Conservation (phyloP, 2,113 vertebrate species). For the Vanacampus margaritifer region DNA sequence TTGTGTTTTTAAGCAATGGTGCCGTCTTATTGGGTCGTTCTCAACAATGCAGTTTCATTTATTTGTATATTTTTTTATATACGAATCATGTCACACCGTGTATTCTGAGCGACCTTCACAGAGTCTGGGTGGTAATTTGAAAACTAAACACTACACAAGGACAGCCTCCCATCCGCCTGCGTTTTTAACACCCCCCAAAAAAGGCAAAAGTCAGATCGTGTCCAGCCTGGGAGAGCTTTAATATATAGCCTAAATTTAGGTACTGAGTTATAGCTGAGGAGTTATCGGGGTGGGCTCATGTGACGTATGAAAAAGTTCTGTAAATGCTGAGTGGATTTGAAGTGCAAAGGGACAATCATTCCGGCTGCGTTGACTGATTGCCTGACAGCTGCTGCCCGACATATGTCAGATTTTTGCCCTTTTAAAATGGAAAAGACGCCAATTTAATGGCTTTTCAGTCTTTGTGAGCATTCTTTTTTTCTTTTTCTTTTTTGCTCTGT, state of each 20-base stretch:
- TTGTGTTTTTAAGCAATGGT: conserved; percentile 14
- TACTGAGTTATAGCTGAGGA: conserved; percentile 66
- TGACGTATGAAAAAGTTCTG: conserved; percentile 74
- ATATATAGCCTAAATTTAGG: conserved; percentile 81
- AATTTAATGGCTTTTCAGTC: conserved; percentile 69
- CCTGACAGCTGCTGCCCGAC: conserved; percentile 81
- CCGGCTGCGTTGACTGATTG: conserved; percentile 81
- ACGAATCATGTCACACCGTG: conserved; percentile 54
- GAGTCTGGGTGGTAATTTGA: conserved; percentile 52
- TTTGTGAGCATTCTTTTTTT: conserved; percentile 52
- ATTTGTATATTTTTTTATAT: conserved; percentile 11
- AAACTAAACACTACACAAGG: conserved; percentile 55
- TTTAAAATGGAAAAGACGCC: conserved; percentile 52
- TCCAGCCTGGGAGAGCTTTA: conserved; percentile 46
- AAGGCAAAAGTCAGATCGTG: conserved; percentile 63
- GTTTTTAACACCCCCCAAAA: conserved; percentile 54
- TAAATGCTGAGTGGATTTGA: conserved; percentile 75
- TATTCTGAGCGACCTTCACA: conserved; percentile 54
- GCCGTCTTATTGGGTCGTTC: conserved; percentile 10
- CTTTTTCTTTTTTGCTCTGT: conserved; percentile 34
- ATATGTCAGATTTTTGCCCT: conserved; percentile 77
- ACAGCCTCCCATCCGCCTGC: conserved; percentile 30
- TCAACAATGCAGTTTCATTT: conserved; percentile 23
- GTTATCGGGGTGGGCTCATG: conserved; percentile 71
- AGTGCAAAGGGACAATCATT: conserved; percentile 78